Base-by-base conservation (phyloP, 2,797 vertebrate genomes). In the Manis crassicaudata region DNA sequence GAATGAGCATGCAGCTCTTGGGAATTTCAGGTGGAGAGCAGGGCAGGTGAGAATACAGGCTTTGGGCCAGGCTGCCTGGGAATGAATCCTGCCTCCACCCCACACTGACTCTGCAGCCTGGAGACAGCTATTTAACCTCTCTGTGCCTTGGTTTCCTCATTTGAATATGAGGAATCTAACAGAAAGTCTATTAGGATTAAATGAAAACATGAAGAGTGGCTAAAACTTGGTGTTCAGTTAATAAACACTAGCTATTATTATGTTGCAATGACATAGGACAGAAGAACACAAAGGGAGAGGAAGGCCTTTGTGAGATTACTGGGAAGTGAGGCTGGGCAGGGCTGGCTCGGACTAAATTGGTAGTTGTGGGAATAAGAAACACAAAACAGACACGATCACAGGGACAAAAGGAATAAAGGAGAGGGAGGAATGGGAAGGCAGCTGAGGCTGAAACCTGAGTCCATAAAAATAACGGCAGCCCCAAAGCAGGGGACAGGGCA, bases 401-500 rank as follows among this genome's bases (percentile, higher is more conserved):
- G 27, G 21, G 52, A 17, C 43, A 14, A 12, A 7, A 5, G 14
- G 54, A 29, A 32, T 3, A 3, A 23, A 62, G 50, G 56, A 11
- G 12, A 14, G 43, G 68, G 27, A 43, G 37, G 46, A 13, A 27
- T 2, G 32, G 12, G 20, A 21, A 76, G 54, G 27, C 0, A 6
- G 27, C 12, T 0, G 2, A 62, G 73, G 43, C 0, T 46, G 65
- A 35, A 25, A 13, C 67, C 35, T 0, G 6, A 32, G 54, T 25
- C 58, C 54, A 52, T 12, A 14, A 14, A 9, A 27, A 3, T 4
- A 3, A 21, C 0, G 12, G 73, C 40, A 16, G 54, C 67, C 27
- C 29, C 0, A 1, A 4, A 40, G 79, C 5, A 3, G 17, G 76
- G 9, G 0, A 32, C 4, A 0, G 16, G 94, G 35, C 20, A 17